These are phyloP conservation scores for Sinotaia quadrata DNA, from an alignment of 2,888 invertebrate genomes.

Conservation along the genomic window DNA sequence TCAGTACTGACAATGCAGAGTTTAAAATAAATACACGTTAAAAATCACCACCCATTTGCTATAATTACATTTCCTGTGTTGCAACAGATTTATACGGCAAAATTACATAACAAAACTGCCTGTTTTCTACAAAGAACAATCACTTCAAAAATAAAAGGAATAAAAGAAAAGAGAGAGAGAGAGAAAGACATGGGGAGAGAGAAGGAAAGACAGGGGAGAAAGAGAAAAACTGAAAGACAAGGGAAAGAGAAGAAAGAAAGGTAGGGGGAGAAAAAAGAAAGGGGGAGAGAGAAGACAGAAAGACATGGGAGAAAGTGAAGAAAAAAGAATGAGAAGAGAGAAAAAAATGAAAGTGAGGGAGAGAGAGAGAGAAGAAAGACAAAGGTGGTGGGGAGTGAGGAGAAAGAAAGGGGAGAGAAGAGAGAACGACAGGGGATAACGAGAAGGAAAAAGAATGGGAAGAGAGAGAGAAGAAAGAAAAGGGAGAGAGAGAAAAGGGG, in stretches of 20 bases:
- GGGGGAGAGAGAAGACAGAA: neutral
- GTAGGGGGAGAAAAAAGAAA: neutral
- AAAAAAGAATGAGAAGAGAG: neutral
- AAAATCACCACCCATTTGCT: too few relatives aligned
- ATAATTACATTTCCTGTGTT: too few relatives aligned
- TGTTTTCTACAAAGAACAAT: too few relatives aligned
- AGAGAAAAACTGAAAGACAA: slow-evolving; percentile 4
- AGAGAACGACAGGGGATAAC: neutral
- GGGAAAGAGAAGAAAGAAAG: neutral
- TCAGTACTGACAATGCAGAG: too few relatives aligned
- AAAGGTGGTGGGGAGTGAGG: slow-evolving; percentile 5
- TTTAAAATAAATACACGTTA: too few relatives aligned
- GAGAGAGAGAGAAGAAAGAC: neutral
- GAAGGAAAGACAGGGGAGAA: neutral
- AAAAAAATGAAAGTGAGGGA: neutral
- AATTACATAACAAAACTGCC: too few relatives aligned
- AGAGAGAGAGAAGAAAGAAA: neutral
- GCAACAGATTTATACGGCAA: too few relatives aligned
- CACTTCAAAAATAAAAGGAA: neutral
- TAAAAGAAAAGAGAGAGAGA: neutral
- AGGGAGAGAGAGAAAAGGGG: neutral
- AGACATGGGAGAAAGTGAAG: neutral
- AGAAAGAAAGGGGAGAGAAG: slow-evolving; percentile 16
- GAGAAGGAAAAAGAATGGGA: neutral
- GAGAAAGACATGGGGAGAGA: neutral